Evolutionary conservation across 2,888 invertebrate genomes (phyloP), one percentile per base, ranked within the genome.

Genomic region (Temnothorax unifasciatus): DNA sequence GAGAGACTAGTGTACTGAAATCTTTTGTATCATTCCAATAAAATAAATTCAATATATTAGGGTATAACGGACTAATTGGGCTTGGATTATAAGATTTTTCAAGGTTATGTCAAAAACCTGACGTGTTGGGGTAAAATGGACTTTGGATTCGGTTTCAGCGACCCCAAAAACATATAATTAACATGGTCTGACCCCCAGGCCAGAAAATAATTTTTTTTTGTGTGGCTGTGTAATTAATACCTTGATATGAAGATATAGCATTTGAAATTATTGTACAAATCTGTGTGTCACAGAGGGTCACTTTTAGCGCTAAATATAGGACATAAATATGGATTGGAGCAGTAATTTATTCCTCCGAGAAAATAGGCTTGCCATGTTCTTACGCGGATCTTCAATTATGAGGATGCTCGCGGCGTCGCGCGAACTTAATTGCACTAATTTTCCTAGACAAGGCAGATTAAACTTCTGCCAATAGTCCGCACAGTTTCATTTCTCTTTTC

Each of bases 371-470:
- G 21, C 29, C 18, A 25, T 52, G 41, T 57, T 76, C 25, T 76
- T 52, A 13, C 1, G 6, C n/a, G 69, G 13, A 76, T 64, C 38
- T 38, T 50, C 21, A 68, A 54, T 63, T 74, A 74, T 34, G 8
- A 1, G 5, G 15, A 63, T 69, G 77, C 44, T 57, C 29, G n/a
- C 15, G 77, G 77, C 54, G n/a, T 77, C 11, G 77, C 41, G 15
- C 29, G 11, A 69, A 69, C 44, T 69, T 77, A 68, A 79, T 84
- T 79, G 84, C 71, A 79, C 57, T 44, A 86, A 87, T 63, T 71
- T 69, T 69, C 25, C n/a, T 54, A 74, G 69, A 77, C 68, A 81
- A 59, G 63, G 59, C 41, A 47, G 85, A 87, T 87, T 85, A 82
- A 87, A 83, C 75, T 89, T 83, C 34, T 61, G 34, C 38, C 76